Conservation (phyloP, 2,797 vertebrate genomes). For the Oreochromis mossambicus region DNA sequence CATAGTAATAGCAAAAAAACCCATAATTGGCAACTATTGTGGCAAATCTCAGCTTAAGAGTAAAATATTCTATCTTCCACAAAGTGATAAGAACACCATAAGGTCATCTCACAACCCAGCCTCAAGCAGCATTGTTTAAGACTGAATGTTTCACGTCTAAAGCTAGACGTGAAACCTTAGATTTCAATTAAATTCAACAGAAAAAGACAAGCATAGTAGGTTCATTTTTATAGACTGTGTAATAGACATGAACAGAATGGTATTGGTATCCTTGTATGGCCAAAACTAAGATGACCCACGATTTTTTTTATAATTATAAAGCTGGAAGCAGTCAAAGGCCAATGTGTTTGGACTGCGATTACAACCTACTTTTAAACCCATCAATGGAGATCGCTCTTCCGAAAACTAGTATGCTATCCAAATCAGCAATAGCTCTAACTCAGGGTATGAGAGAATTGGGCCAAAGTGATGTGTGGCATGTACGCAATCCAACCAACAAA, state of each 20-base stretch:
- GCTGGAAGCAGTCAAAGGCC: not conserved
- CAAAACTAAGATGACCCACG: not conserved
- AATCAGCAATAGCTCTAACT: not conserved
- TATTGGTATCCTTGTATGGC: not conserved
- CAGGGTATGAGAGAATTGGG: not conserved
- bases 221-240: too few relatives aligned
- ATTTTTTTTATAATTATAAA: not conserved
- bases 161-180: too few relatives aligned
- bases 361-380: not conserved
- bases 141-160: too few relatives aligned
- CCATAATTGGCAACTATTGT: too few relatives aligned
- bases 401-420: not conserved
- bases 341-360: not conserved
- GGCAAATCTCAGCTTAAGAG: too few relatives aligned
- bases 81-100: too few relatives aligned
- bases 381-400: not conserved
- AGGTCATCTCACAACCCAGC: too few relatives aligned
- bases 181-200: too few relatives aligned
- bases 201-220: too few relatives aligned
- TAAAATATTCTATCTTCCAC: too few relatives aligned
- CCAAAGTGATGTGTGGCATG: not conserved
- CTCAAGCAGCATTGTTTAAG: too few relatives aligned
- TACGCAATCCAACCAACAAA: not conserved
- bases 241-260: not conserved
- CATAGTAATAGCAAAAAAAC: not conserved